phyloP scores from a whole-genome alignment of 2,888 invertebrate genomes.

The Athetis lepigone region DNA sequence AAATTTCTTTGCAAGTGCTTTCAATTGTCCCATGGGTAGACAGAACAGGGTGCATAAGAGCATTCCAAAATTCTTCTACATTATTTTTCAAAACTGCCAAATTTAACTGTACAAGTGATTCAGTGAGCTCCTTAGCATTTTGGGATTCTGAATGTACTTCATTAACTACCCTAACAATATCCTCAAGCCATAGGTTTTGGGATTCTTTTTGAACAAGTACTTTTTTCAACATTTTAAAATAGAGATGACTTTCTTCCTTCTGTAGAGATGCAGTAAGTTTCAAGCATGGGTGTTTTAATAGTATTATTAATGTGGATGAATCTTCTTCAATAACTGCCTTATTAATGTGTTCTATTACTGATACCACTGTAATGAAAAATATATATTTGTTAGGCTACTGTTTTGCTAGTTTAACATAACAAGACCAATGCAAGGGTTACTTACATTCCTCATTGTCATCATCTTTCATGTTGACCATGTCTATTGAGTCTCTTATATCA shows the following conservation, averaged over 20 bases:
- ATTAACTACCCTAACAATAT: slow-evolving; percentile 86
- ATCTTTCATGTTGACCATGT: slow-evolving; percentile 92
- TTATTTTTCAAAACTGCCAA: slow-evolving; percentile 83
- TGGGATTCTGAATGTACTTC: slow-evolving; percentile 87
- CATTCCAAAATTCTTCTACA: slow-evolving; percentile 80
- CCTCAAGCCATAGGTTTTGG: slow-evolving; percentile 91
- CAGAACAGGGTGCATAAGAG: slow-evolving; percentile 76
- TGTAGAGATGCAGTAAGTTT: slow-evolving; percentile 82
- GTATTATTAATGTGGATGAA: slow-evolving; percentile 78
- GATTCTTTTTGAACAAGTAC: slow-evolving; percentile 88
- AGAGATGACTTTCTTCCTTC: slow-evolving; percentile 88
- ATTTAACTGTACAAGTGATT: slow-evolving; percentile 84
- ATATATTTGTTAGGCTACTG: slow-evolving; percentile 6
- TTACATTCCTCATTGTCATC: slow-evolving; percentile 91
- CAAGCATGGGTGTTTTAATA: slow-evolving; percentile 86
- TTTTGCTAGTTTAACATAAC: not conserved
- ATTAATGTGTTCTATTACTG: slow-evolving; percentile 91
- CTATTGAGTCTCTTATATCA: slow-evolving; percentile 92
- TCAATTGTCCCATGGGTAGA: slow-evolving; percentile 74
- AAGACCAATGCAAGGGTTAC: slow-evolving; percentile 60
- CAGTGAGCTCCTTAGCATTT: slow-evolving; percentile 86
- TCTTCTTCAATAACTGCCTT: slow-evolving; percentile 90
- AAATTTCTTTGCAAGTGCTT: slow-evolving; percentile 80
- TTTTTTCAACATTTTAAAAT: slow-evolving; percentile 88
- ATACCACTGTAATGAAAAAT: slow-evolving; percentile 85